These are phyloP conservation scores for Heteractis magnifica DNA, from an alignment of 92 coral and sea anemone genomes.

Conservation along the genomic window DNA sequence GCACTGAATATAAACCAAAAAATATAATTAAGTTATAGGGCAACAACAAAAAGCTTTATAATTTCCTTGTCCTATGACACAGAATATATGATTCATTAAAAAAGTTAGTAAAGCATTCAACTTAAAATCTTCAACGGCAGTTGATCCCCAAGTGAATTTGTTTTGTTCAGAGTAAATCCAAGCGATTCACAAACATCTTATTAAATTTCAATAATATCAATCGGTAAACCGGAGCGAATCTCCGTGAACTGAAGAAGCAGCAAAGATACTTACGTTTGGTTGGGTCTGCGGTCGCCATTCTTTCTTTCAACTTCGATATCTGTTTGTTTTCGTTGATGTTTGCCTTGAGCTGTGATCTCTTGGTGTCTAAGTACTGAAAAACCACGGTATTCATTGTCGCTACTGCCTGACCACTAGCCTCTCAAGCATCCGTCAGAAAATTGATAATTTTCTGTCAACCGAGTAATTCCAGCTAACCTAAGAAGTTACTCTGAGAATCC, in stretches of 20 bases:
- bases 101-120: not conserved
- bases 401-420: not conserved
- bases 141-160: not conserved
- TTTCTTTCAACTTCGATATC: constrained; percentile 24
- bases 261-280: constrained; percentile 20
- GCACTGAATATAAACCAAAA: not conserved
- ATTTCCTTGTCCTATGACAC: not conserved
- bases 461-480: not conserved
- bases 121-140: not conserved
- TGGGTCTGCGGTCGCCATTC: constrained; percentile 27
- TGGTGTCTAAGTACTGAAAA: constrained; percentile 59
- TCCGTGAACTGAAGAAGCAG: not conserved
- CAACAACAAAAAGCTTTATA: no score
- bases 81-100: not conserved
- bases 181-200: not conserved
- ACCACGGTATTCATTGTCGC: constrained; percentile 51
- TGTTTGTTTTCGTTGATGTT: constrained; percentile 24
- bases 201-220: not conserved
- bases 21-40: not conserved
- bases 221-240: no score
- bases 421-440: constrained; percentile 15
- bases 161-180: not conserved
- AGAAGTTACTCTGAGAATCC: not conserved
- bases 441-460: not conserved
- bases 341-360: constrained; percentile 36